A percentile compares a stretch with the other conserved stretches of the same genome.
phyloP scores from a whole-genome alignment of 2,797 vertebrate genomes.

The Tenualosa thibaudeaui region DNA sequence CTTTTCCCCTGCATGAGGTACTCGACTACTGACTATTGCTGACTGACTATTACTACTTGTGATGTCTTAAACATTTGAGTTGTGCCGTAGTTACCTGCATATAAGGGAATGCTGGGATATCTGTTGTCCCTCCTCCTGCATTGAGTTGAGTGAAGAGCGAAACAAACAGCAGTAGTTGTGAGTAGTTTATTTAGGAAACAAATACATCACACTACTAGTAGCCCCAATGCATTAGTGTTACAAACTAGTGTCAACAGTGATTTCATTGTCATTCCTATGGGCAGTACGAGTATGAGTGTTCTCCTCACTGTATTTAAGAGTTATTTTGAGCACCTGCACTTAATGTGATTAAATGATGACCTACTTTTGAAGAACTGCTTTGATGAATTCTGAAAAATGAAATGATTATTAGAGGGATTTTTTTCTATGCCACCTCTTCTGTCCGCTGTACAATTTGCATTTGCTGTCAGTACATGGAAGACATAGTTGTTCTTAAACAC shows the following conservation, averaged over 20 bases:
- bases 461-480: not conserved
- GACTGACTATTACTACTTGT: too few relatives aligned
- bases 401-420: slow-evolving; percentile 16
- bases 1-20: slow-evolving; percentile 95
- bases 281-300: not conserved
- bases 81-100: too few relatives aligned
- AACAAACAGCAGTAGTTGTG: too few relatives aligned
- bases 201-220: not conserved
- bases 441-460: not conserved
- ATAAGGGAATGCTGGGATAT: too few relatives aligned
- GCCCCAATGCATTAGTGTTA: not conserved
- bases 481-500: not conserved
- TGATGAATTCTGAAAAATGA: not conserved
- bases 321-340: slow-evolving; percentile 10
- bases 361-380: not conserved
- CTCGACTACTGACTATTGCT: not conserved
- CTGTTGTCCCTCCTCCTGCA: too few relatives aligned
- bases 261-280: not conserved
- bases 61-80: too few relatives aligned
- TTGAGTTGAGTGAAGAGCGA: too few relatives aligned
- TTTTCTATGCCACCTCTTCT: not conserved
- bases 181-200: too few relatives aligned
- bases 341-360: slow-evolving; percentile 11
- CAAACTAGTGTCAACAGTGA: not conserved
- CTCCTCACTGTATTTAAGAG: not conserved